Evolutionary conservation across 2,888 invertebrate species (phyloP).

Genomic region (Orchesellides sinensis): DNA sequence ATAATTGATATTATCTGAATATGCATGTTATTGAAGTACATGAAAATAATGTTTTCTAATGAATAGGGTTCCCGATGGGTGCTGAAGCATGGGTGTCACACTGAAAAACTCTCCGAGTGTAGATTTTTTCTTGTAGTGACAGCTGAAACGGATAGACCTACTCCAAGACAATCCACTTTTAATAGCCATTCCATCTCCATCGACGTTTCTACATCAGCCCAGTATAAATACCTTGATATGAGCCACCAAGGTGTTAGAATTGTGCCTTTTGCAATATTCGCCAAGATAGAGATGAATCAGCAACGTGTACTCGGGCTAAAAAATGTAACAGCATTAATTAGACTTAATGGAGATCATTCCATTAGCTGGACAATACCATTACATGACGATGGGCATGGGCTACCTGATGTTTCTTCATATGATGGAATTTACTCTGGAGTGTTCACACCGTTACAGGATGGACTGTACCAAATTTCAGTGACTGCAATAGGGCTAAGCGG

Average conservation of each 20-base stretch:
- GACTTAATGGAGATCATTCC: slow-evolving; percentile 27
- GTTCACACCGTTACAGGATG: slow-evolving; percentile 51
- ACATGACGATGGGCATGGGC: slow-evolving; percentile 42
- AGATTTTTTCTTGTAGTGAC: slow-evolving; percentile 51
- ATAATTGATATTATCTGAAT: neutral
- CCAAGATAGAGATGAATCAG: slow-evolving; percentile 57
- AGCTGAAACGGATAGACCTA: neutral
- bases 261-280: slow-evolving; percentile 67
- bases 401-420: slow-evolving; percentile 51
- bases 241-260: slow-evolving; percentile 45
- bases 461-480: slow-evolving; percentile 55
- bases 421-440: slow-evolving; percentile 67
- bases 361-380: slow-evolving; percentile 35
- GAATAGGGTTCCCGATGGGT: slow-evolving; percentile 51
- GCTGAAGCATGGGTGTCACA: slow-evolving; percentile 27
- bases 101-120: slow-evolving; percentile 41
- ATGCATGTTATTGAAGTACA: neutral
- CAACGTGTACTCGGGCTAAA: slow-evolving; percentile 47
- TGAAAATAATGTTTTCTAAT: neutral
- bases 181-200: slow-evolving; percentile 35
- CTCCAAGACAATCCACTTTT: slow-evolving; percentile 23
- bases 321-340: slow-evolving; percentile 48
- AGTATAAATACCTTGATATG: slow-evolving; percentile 65
- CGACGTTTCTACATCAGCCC: slow-evolving; percentile 64
- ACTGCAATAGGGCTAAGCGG: slow-evolving; percentile 20